These are phyloP conservation scores for Strigops habroptila DNA, from an alignment of 2,113 vertebrate genomes.

Conservation along the genomic window DNA sequence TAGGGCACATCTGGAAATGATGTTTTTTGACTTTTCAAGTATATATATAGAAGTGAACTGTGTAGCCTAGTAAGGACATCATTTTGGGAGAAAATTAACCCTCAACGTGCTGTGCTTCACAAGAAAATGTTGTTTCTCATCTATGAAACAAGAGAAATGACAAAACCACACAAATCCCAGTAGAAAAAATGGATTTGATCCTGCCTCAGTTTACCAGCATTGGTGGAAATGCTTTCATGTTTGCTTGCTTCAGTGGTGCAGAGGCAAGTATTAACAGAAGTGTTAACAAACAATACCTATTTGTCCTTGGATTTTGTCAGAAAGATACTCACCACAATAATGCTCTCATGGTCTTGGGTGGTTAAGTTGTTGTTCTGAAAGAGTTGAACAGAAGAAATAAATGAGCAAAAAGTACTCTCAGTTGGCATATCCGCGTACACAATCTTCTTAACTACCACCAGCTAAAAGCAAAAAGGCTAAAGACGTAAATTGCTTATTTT, in stretches of 20 bases:
- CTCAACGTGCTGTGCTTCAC: not conserved
- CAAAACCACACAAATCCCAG: not conserved
- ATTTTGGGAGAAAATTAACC: not conserved
- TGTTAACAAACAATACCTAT: not conserved
- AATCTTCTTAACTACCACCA: not conserved
- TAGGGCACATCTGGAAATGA: slow-evolving; percentile 21
- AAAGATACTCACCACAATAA: slow-evolving; percentile 91
- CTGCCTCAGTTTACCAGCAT: not conserved
- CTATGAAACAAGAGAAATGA: not conserved
- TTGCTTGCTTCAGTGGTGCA: not conserved
- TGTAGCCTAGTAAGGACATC: not conserved
- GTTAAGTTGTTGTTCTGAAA: slow-evolving; percentile 93
- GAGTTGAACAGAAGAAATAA: not conserved
- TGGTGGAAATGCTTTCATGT: not conserved
- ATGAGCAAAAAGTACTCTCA: not conserved
- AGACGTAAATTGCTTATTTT: not conserved
- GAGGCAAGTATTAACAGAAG: not conserved
- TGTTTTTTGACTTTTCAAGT: not conserved
- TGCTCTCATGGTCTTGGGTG: slow-evolving; percentile 97
- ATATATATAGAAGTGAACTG: not conserved
- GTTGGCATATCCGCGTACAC: not conserved
- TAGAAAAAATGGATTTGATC: not conserved
- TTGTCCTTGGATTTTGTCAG: not conserved
- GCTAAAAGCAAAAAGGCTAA: not conserved
- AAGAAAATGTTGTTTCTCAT: not conserved